Base-by-base conservation (phyloP, 2,888 invertebrate genomes). In the Tryphoninae sp. region DNA sequence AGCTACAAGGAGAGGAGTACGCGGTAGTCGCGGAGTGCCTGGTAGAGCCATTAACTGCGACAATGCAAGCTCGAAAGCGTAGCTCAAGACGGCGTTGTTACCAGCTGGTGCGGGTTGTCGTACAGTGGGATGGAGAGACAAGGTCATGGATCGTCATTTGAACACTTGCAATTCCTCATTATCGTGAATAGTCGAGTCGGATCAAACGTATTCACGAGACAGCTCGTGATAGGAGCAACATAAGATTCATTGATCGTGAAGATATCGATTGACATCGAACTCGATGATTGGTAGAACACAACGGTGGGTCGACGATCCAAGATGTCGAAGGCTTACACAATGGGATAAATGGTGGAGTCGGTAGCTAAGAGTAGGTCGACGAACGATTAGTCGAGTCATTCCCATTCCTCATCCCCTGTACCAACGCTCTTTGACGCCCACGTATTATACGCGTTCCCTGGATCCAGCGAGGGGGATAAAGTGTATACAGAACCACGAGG, bases 1-100 rank as follows among this genome's bases (percentile, higher is more conserved):
- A 89, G 88, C 86, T 87, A 86, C 84, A 82, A 85, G 79, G 75
- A 45, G 78, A 65, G 64, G 69, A 45, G 69, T 42, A 64, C 59
- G 87, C 89, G 87, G 89, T 89, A 89, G 90, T 88, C 85, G 85
- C 85, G 86, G 85, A 88, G 88, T 86, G 87, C 85, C 88, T 89
- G 64, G 86, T 87, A 85, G 87, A 84, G 87, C 89, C 89, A 90
- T 90, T 90, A 90, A 89, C 87, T 86, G 86, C 89, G 89, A 90
- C 90, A 90, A 89, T 89, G 86, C 89, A 83, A 86, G 87, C 87
- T 83, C 78, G 64, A 76, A 69, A 55, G 23, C 42, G 84, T 78
- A 80, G 84, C 76, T 84, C 76, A 84, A 84, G 84, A 85, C 69
- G 69, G 71, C 86, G 86, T 88, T 88, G 85, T 88, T 88, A 85